Evolutionary conservation across 2,113 vertebrate genomes (phyloP), one percentile per base, ranked within the genome.

Genomic region (Pontoporia blainvillei): DNA sequence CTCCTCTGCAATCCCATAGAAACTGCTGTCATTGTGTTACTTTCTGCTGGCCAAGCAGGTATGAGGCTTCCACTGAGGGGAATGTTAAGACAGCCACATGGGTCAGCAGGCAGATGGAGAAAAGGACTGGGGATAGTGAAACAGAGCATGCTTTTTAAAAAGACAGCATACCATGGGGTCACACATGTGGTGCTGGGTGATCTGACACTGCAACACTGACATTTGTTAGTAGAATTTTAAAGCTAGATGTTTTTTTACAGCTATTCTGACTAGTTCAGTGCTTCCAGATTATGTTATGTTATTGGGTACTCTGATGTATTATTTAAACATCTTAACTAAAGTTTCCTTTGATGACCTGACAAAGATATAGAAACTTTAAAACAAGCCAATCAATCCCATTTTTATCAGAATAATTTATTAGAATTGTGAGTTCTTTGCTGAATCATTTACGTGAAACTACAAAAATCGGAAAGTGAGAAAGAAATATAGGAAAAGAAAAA

Each of bases 51-150:
- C 96, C 97, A 98, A 95, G 97, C 98, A 98, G 98, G 95, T 98
- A 98, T 94, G 97, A 98, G 98, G 97, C 97, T 97, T 98, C 97
- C 97, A 98, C 97, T 86, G 97, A 98, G 98, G 97, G 61, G 83
- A 95, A 96, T 91, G 86, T 98, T 98, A 98, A 98, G 98, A 98
- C 96, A 98, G 97, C 96, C 98, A 97, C 97, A 98, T 98, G 98
- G 98, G 98, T 99, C 98, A 99, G 96, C 96, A 98, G 97, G 96
- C 98, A 99, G 98, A 98, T 98, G 98, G 98, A 98, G 87, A 73
- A 97, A 94, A 96, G 86, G 96, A 94, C 95, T 97, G 95, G 95
- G 96, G 93, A 98, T 79, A 98, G 98, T 75, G 86, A 98, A 98
- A 98, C 88, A 96, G 98, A 98, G 95, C 96, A 86, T 95, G 92